These are phyloP conservation scores for Prionailurus viverrinus DNA, from an alignment of 2,113 vertebrate species.

Conservation along the genomic window DNA sequence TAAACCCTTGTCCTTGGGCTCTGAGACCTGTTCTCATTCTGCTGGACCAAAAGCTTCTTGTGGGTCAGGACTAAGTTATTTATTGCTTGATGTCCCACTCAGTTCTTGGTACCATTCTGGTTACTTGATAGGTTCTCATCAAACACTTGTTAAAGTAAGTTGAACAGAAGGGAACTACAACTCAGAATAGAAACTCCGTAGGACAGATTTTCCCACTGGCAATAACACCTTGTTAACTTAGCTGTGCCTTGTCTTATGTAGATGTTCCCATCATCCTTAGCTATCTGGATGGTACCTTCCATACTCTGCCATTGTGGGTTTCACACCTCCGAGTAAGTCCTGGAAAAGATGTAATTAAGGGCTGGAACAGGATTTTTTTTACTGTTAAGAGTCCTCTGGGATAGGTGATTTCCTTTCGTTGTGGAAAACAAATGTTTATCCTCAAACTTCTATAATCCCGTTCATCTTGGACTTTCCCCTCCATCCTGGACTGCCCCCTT, in stretches of 20 bases:
- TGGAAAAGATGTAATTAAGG: not conserved
- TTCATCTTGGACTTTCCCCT: not conserved
- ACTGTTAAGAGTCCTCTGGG: not conserved
- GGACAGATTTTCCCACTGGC: not conserved
- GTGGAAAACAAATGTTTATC: constrained; percentile 13
- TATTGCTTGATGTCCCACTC: not conserved
- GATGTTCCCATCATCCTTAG: not conserved
- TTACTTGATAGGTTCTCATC: not conserved
- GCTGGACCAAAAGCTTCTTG: not conserved
- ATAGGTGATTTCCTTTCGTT: constrained; percentile 10
- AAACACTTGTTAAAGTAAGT: not conserved
- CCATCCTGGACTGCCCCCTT: not conserved
- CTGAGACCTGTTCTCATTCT: not conserved
- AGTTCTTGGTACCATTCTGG: not conserved
- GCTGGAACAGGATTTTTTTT: not conserved
- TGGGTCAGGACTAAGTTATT: not conserved
- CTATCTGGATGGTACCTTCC: not conserved
- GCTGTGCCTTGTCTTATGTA: not conserved
- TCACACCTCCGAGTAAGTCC: not conserved
- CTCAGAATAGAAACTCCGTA: not conserved
- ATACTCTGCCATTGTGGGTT: not conserved
- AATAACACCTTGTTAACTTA: not conserved
- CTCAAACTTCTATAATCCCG: not conserved
- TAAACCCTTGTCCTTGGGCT: not conserved
- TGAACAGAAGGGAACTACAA: not conserved